Evolutionary conservation across 2,113 vertebrate genomes (phyloP).

Genomic region (Gavialis gangeticus): DNA sequence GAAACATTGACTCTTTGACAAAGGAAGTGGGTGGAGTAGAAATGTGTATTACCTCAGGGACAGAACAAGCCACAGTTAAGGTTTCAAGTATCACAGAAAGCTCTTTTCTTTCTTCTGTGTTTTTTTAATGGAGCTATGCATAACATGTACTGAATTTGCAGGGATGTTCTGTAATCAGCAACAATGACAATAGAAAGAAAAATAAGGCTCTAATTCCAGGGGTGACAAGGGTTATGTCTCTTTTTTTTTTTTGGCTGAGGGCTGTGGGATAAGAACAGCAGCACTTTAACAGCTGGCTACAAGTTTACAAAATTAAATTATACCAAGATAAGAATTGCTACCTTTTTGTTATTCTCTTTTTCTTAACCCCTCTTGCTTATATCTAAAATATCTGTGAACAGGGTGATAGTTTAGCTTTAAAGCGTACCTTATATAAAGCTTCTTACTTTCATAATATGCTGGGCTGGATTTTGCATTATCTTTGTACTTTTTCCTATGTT

Average conservation of each 20-base stretch:
- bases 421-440: not conserved
- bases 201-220: slow-evolving; percentile 59
- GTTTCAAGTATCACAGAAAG: slow-evolving; percentile 26
- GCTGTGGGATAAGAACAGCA: slow-evolving; percentile 46
- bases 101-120: not conserved
- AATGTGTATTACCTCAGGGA: slow-evolving; percentile 22
- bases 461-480: slow-evolving; percentile 21
- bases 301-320: slow-evolving; percentile 14
- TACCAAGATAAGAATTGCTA: slow-evolving; percentile 8
- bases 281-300: not conserved
- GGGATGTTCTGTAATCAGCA: slow-evolving; percentile 49
- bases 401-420: not conserved
- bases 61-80: slow-evolving; percentile 25
- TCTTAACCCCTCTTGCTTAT: not conserved
- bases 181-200: not conserved
- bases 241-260: slow-evolving; percentile 37
- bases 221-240: slow-evolving; percentile 29
- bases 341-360: slow-evolving; percentile 47
- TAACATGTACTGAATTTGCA: slow-evolving; percentile 5
- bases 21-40: slow-evolving; percentile 53
- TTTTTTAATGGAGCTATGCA: not conserved
- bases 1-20: slow-evolving; percentile 52
- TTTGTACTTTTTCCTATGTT: slow-evolving; percentile 6
- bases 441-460: not conserved
- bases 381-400: not conserved